Evolutionary conservation across 2,888 invertebrate genomes (phyloP).

Genomic region (Hydraecia micacea): DNA sequence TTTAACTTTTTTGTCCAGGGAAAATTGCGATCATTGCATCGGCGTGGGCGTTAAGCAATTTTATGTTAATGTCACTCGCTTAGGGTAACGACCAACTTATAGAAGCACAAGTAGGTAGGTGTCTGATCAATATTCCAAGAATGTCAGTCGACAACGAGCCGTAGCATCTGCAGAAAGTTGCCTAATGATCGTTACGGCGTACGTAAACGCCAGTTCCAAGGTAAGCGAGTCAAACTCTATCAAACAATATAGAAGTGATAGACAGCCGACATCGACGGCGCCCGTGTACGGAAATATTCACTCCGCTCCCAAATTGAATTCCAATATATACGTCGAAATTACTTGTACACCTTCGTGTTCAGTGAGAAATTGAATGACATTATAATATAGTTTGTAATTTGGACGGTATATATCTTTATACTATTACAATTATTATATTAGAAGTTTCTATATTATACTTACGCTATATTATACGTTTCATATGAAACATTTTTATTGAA

Average conservation of each 20-base stretch:
- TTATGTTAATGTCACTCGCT: slow-evolving; percentile 47
- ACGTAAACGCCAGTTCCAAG: slow-evolving; percentile 55
- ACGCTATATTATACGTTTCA: slow-evolving; percentile 32
- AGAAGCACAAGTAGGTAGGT: slow-evolving; percentile 16
- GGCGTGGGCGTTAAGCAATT: slow-evolving; percentile 39
- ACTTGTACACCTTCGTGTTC: slow-evolving; percentile 65
- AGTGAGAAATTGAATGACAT: slow-evolving; percentile 71
- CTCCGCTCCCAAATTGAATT: slow-evolving; percentile 72
- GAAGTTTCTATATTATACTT: slow-evolving; percentile 49
- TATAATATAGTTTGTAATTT: slow-evolving; percentile 68
- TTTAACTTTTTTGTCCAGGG: slow-evolving; percentile 36
- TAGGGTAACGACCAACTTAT: slow-evolving; percentile 43
- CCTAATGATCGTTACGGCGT: slow-evolving; percentile 63
- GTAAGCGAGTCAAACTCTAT: slow-evolving; percentile 65
- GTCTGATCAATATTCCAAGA: slow-evolving; percentile 51
- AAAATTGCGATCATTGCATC: slow-evolving; percentile 34
- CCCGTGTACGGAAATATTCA: slow-evolving; percentile 68
- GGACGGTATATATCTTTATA: slow-evolving; percentile 39
- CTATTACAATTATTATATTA: slow-evolving; percentile 60
- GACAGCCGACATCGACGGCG: slow-evolving; percentile 68
- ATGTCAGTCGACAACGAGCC: slow-evolving; percentile 40
- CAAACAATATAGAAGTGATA: slow-evolving; percentile 70
- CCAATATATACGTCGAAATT: slow-evolving; percentile 67
- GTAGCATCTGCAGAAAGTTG: slow-evolving; percentile 53
- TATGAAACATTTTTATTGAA: slow-evolving; percentile 66